Evolutionary conservation across 2,113 vertebrate genomes (phyloP), one percentile per base, ranked within the genome.

Genomic region (Cottus gobio): DNA sequence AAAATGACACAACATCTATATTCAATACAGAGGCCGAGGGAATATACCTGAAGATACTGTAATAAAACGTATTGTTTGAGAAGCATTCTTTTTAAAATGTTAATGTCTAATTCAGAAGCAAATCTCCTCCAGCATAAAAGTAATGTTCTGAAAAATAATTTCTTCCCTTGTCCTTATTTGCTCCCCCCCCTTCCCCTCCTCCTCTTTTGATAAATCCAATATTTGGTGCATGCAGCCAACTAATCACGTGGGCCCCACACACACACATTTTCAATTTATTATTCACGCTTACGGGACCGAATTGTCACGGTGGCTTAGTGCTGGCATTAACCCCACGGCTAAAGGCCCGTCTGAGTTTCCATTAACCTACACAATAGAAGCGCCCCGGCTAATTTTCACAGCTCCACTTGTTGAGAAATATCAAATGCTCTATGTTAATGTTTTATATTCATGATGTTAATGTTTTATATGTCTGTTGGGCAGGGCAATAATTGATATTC

Each of bases 401-500:
- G 86, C 89, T 86, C 84, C 82, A 88, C 87, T 91, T 91, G 87
- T n/a, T n/a, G n/a, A n/a, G n/a, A n/a, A n/a, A n/a, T n/a, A n/a
- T n/a, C n/a, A n/a, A n/a, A n/a, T n/a, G n/a, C n/a, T n/a, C n/a
- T n/a, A n/a, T n/a, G n/a, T n/a, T n/a, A n/a, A n/a, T n/a, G n/a
- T n/a, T n/a, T n/a, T n/a, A n/a, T n/a, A n/a, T n/a, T n/a, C n/a
- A n/a, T n/a, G n/a, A n/a, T n/a, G n/a, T n/a, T n/a, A n/a, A n/a
- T n/a, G n/a, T n/a, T n/a, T n/a, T n/a, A n/a, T n/a, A n/a, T n/a
- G n/a, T n/a, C n/a, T n/a, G n/a, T n/a, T n/a, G n/a, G n/a, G n/a
- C n/a, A n/a, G n/a, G 89, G 77, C 50, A 91, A 91, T 91, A 92
- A 94, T 93, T 94, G 88, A 93, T 92, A 93, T 94, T 93, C 91